Evolutionary conservation across 1,140 invertebrate genomes (phyloP).

Genomic region (Sarcophaga bullata): DNA sequence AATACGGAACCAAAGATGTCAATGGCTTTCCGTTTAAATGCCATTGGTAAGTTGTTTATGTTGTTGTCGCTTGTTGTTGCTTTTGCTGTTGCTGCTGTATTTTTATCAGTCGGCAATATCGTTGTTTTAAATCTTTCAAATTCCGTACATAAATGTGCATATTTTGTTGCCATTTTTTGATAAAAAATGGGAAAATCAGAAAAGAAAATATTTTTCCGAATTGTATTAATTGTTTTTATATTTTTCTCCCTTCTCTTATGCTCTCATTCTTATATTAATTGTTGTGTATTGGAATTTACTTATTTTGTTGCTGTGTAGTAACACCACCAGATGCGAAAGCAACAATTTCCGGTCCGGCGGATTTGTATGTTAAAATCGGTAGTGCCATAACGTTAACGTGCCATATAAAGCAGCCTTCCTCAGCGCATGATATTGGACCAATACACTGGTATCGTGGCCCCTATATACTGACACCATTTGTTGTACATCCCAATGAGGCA

Average conservation of each 20-base stretch:
- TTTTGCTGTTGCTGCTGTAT: neutral
- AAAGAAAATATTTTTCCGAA: neutral
- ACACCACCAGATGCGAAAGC: conserved; percentile 81
- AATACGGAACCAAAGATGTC: conserved; percentile 94
- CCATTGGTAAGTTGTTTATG: conserved; percentile 79
- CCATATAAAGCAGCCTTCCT: conserved; percentile 83
- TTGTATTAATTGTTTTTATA: conserved; percentile 23
- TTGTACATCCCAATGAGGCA: conserved; percentile 66
- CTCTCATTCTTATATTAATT: neutral
- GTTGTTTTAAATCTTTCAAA: neutral
- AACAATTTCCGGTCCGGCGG: conserved; percentile 78
- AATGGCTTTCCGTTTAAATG: conserved; percentile 85
- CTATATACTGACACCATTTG: conserved; percentile 62
- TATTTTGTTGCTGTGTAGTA: conserved; percentile 49
- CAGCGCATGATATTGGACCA: conserved; percentile 76
- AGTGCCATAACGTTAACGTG: conserved; percentile 84
- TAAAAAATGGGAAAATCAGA: neutral
- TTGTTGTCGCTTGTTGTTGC: no score
- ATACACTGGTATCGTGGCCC: conserved; percentile 84
- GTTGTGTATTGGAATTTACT: neutral
- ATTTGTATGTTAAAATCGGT: conserved; percentile 86
- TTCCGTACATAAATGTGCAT: neutral
- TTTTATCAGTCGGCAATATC: neutral
- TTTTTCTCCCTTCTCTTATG: neutral
- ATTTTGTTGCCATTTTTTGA: conserved; percentile 7